phyloP scores from a whole-genome alignment of 2,888 invertebrate genomes.

The Mythimna lalbum region DNA sequence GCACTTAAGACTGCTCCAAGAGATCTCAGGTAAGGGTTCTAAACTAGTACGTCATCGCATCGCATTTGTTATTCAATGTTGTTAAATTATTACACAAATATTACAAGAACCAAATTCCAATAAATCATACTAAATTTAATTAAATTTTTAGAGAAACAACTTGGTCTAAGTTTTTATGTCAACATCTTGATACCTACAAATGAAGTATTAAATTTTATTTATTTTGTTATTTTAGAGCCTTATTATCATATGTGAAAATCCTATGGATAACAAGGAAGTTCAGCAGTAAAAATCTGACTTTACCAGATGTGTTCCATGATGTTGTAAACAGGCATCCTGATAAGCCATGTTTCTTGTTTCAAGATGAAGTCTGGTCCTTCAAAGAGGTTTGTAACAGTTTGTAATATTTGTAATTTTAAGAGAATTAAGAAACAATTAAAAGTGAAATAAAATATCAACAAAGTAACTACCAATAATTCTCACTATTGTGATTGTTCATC shows the following conservation, averaged over 20 bases:
- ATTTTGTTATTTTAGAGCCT: constrained; percentile 91
- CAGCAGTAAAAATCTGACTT: constrained; percentile 92
- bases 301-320: constrained; percentile 95
- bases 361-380: constrained; percentile 96
- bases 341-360: constrained; percentile 95
- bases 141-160: neutral
- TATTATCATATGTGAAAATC: constrained; percentile 92
- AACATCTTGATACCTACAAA: neutral
- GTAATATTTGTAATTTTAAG: neutral
- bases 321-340: constrained; percentile 94
- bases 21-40: constrained; percentile 92
- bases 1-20: constrained; percentile 94
- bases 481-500: constrained; percentile 18
- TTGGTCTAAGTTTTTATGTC: neutral
- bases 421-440: neutral
- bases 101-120: neutral
- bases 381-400: constrained; percentile 91
- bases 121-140: neutral
- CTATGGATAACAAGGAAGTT: constrained; percentile 92
- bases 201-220: neutral
- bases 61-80: constrained; percentile 32
- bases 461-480: constrained; percentile 1
- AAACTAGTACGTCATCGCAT: constrained; percentile 66
- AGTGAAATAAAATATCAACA: neutral
- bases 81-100: constrained; percentile 10